Evolutionary conservation across 2,113 vertebrate genomes (phyloP).

Genomic region (Aspidoscelis tigris): DNA sequence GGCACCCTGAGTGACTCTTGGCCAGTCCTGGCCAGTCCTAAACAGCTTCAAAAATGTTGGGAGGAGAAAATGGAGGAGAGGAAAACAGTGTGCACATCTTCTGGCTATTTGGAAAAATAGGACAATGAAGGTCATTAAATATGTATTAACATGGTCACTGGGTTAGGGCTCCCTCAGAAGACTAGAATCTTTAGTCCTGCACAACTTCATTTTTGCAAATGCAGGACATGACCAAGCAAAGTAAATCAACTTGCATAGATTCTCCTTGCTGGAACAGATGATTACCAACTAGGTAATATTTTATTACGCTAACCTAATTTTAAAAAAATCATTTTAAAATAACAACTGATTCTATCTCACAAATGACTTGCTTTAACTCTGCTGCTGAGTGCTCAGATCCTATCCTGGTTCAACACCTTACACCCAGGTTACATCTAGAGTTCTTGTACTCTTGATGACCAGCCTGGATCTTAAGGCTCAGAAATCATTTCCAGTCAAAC

Average conservation of each 20-base stretch:
- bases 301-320: neutral
- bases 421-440: neutral
- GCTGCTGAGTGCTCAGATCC: neutral
- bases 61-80: no score
- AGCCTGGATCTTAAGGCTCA: neutral
- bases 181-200: neutral
- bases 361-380: neutral
- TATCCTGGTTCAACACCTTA: no score
- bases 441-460: neutral
- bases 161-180: no score
- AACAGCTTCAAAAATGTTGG: no score
- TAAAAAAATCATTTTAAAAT: neutral
- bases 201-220: neutral
- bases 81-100: no score
- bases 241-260: neutral
- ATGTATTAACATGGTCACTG: neutral
- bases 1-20: no score
- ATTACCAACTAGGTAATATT: neutral
- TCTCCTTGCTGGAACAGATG: neutral
- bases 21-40: no score
- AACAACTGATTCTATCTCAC: neutral
- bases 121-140: no score
- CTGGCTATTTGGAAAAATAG: no score
- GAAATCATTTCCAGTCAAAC: neutral
- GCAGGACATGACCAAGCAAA: neutral